phyloP scores from a whole-genome alignment of 1,140 invertebrate species.

The Chrysomallon squamiferum region DNA sequence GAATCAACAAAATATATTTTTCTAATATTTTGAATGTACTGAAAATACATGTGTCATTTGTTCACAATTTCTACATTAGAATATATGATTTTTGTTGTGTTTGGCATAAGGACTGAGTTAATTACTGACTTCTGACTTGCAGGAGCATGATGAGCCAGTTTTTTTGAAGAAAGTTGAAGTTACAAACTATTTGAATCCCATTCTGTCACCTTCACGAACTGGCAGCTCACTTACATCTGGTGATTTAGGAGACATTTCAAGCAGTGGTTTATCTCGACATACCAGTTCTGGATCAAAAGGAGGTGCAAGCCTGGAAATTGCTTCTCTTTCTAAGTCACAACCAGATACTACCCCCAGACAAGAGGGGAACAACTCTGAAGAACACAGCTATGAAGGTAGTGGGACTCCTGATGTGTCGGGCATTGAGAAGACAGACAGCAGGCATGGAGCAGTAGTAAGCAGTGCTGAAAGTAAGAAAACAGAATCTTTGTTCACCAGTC shows the following conservation, averaged over 20 bases:
- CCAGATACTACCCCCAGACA: too few relatives aligned
- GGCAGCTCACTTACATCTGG: constrained; percentile 43
- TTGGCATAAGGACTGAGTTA: too few relatives aligned
- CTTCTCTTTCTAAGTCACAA: not conserved
- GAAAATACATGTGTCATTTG: too few relatives aligned
- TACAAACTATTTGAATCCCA: not conserved
- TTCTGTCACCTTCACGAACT: constrained; percentile 38
- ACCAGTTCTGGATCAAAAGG: constrained; percentile 13
- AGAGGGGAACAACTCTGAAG: too few relatives aligned
- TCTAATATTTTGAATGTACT: too few relatives aligned
- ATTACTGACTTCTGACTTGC: too few relatives aligned
- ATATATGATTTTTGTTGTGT: too few relatives aligned
- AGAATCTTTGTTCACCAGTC: constrained; percentile 12
- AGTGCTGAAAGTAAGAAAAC: constrained; percentile 14
- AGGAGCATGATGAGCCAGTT: too few relatives aligned
- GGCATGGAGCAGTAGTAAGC: constrained; percentile 17
- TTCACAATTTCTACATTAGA: too few relatives aligned
- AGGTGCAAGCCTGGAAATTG: constrained; percentile 11
- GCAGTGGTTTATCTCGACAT: constrained; percentile 29
- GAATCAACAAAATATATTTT: too few relatives aligned
- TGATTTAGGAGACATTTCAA: constrained; percentile 44
- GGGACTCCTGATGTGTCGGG: constrained; percentile 20
- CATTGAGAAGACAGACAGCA: constrained; percentile 26
- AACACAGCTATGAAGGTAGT: not conserved
- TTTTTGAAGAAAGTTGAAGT: too few relatives aligned